These are phyloP conservation scores for Bradysia coprophila DNA, from an alignment of 1,140 invertebrate species.

Conservation along the genomic window DNA sequence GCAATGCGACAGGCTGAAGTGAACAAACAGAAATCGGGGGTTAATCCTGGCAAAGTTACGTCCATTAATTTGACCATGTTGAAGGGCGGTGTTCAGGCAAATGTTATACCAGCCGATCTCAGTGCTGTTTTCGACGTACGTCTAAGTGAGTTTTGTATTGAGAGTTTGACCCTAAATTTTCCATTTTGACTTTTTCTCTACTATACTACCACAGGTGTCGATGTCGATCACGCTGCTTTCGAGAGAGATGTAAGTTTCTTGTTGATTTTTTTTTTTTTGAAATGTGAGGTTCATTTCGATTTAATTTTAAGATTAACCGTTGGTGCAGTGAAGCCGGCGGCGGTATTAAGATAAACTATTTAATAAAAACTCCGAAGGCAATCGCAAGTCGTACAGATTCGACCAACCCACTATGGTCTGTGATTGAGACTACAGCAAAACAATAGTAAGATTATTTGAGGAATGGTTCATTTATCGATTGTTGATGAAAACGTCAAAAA, in stretches of 20 bases:
- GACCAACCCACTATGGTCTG: not conserved
- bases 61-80: slow-evolving; percentile 68
- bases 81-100: slow-evolving; percentile 65
- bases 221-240: not conserved
- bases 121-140: slow-evolving; percentile 61
- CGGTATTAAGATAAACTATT: not conserved
- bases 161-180: slow-evolving; percentile 52
- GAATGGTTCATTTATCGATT: no score
- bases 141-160: slow-evolving; percentile 41
- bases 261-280: not conserved
- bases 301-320: not conserved
- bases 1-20: slow-evolving; percentile 47
- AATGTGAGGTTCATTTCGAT: not conserved
- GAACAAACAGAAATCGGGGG: slow-evolving; percentile 34
- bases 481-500: no score
- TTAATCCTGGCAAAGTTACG: slow-evolving; percentile 55
- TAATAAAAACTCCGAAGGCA: not conserved
- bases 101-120: slow-evolving; percentile 68
- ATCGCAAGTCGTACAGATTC: not conserved
- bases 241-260: not conserved
- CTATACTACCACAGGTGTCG: no score
- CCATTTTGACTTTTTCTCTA: no score
- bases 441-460: no score
- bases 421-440: no score
- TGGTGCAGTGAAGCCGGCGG: not conserved